Conservation (phyloP, 2,797 vertebrate species). For the Bradypodion ventrale region DNA sequence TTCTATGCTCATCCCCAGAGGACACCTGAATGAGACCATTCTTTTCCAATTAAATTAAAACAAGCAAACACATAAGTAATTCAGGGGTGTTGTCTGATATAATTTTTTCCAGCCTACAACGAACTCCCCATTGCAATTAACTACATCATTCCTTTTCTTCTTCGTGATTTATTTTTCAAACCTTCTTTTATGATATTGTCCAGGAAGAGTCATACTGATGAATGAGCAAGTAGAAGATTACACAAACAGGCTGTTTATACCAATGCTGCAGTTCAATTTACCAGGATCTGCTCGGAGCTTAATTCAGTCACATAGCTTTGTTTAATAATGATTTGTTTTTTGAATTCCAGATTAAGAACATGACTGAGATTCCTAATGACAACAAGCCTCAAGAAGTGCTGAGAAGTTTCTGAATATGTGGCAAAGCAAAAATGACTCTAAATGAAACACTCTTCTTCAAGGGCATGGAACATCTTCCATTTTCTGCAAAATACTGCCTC, state of each 20-base stretch:
- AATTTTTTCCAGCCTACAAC: background rate
- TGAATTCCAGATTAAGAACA: background rate
- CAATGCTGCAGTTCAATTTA: background rate
- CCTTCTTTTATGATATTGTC: background rate
- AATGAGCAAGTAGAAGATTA: background rate
- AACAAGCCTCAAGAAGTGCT: background rate
- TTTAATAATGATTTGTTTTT: background rate
- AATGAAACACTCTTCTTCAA: background rate
- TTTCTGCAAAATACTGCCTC: background rate
- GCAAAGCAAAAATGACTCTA: background rate
- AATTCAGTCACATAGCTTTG: background rate
- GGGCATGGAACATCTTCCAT: background rate
- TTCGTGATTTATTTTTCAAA: conserved; percentile 6
- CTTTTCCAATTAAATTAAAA: conserved; percentile 24
- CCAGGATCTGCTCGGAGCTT: background rate
- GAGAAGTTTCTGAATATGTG: background rate
- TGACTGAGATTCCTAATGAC: background rate
- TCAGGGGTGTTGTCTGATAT: background rate
- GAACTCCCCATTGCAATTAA: background rate
- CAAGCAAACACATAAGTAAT: conserved; percentile 9
- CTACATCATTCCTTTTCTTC: background rate
- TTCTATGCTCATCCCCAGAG: conserved; percentile 18
- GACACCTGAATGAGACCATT: background rate
- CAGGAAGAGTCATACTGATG: background rate
- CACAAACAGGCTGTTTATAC: background rate